phyloP scores from a whole-genome alignment of 2,888 invertebrate species.

The Lordiphosa fenestrarum region DNA sequence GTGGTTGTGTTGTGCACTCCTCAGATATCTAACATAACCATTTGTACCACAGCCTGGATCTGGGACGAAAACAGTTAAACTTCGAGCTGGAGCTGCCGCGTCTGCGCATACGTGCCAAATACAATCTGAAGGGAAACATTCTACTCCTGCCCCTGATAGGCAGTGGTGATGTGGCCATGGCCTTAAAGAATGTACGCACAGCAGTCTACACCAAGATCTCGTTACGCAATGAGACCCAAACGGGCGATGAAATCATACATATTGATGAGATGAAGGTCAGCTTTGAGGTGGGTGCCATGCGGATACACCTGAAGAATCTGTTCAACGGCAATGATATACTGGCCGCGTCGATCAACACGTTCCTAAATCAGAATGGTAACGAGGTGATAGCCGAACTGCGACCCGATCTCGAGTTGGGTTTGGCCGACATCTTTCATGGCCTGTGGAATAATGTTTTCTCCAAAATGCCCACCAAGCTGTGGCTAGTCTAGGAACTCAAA shows the following conservation, averaged over 20 bases:
- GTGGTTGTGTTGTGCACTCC: conserved; percentile 4
- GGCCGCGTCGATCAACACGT: conserved; percentile 83
- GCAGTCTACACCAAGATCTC: conserved; percentile 81
- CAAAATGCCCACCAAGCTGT: conserved; percentile 83
- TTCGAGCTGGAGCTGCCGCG: conserved; percentile 83
- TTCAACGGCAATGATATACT: conserved; percentile 85
- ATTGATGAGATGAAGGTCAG: conserved; percentile 83
- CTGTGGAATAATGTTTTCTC: conserved; percentile 83
- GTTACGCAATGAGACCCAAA: conserved; percentile 80
- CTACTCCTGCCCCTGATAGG: conserved; percentile 83
- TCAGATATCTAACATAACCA: not conserved
- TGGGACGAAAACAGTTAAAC: conserved; percentile 81
- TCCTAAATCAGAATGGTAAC: conserved; percentile 83
- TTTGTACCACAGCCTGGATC: conserved; percentile 80
- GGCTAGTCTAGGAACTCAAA: conserved; percentile 78
- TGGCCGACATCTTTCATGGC: conserved; percentile 82
- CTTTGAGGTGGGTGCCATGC: conserved; percentile 82
- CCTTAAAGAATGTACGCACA: conserved; percentile 82
- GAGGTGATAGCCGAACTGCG: conserved; percentile 83
- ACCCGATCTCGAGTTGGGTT: conserved; percentile 82
- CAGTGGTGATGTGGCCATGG: conserved; percentile 82
- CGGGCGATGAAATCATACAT: conserved; percentile 79
- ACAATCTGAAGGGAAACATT: conserved; percentile 83
- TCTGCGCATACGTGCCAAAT: conserved; percentile 82
- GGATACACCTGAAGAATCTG: conserved; percentile 82